Conservation (phyloP, 2,113 vertebrate species). For the Cebus imitator region DNA sequence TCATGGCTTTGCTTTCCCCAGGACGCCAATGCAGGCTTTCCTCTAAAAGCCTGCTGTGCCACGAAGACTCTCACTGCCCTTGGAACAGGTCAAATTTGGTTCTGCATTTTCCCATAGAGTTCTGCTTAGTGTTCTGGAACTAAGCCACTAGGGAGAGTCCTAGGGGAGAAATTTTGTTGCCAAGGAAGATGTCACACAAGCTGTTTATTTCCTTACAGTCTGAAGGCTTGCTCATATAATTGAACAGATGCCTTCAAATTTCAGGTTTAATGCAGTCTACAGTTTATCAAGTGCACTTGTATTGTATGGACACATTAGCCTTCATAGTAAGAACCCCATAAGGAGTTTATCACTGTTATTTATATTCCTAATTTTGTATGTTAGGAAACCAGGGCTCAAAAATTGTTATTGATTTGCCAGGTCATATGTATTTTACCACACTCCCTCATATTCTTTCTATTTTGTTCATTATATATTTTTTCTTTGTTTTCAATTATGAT, state of each 20-base stretch:
- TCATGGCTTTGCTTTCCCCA: background rate
- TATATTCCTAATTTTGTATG: background rate
- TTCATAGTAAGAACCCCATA: background rate
- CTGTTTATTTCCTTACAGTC: conserved; percentile 53
- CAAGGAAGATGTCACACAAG: conserved; percentile 65
- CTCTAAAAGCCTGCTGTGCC: background rate
- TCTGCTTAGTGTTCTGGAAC: conserved; percentile 49
- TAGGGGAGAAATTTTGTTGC: background rate
- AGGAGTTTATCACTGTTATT: background rate
- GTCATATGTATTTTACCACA: background rate
- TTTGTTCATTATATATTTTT: background rate
- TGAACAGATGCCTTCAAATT: conserved; percentile 44
- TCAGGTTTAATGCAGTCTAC: background rate
- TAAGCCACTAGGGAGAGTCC: background rate
- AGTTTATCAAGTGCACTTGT: background rate
- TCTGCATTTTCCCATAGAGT: conserved; percentile 45
- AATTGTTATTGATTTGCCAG: background rate
- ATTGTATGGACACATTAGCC: background rate
- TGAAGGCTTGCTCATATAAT: conserved; percentile 41
- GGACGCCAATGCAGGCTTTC: background rate
- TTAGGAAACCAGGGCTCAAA: conserved; percentile 12
- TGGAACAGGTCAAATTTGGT: conserved; percentile 6
- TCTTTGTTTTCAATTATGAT: background rate
- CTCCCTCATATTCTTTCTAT: background rate
- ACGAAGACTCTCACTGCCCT: background rate